Percentiles rank a stretch among this genome's conserved stretches.
These are phyloP conservation scores for Campoplex capitator DNA, from an alignment of 2,888 invertebrate genomes.

Conservation along the genomic window DNA sequence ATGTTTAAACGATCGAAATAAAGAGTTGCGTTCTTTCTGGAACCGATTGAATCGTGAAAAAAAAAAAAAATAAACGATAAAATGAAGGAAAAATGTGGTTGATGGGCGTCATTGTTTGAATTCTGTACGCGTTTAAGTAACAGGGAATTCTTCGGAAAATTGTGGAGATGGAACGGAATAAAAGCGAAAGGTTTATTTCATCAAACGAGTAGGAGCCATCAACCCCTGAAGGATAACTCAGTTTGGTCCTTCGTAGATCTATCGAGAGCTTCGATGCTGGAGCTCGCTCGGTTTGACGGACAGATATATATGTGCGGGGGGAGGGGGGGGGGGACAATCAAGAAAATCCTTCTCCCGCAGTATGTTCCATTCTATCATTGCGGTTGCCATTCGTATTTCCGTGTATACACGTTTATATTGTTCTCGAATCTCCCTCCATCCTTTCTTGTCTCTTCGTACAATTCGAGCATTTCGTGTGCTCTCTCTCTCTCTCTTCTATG, in stretches of 20 bases:
- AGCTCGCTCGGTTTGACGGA: slow-evolving; percentile 64
- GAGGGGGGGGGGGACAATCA: slow-evolving; percentile 64
- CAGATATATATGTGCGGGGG: slow-evolving; percentile 33
- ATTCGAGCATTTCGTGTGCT: slow-evolving; percentile 56
- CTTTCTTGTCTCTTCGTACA: slow-evolving; percentile 48
- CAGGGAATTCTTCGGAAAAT: slow-evolving; percentile 33
- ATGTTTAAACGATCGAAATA: no score
- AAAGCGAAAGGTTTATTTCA: slow-evolving; percentile 46
- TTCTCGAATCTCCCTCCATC: slow-evolving; percentile 34
- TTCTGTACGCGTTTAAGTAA: background rate
- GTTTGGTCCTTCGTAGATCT: slow-evolving; percentile 68
- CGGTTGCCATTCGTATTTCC: slow-evolving; percentile 65
- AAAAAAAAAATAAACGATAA: no score
- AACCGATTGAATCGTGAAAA: background rate
- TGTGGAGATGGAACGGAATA: slow-evolving; percentile 23
- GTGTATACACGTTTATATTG: slow-evolving; percentile 18
- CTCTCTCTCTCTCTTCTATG: slow-evolving; percentile 34
- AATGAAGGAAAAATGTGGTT: background rate
- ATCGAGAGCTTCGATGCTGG: slow-evolving; percentile 50
- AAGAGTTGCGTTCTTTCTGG: no score
- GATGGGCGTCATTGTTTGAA: background rate
- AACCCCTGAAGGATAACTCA: slow-evolving; percentile 70
- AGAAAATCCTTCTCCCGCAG: slow-evolving; percentile 68
- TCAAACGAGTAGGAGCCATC: slow-evolving; percentile 39
- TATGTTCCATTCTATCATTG: slow-evolving; percentile 70